Base-by-base conservation (phyloP, 2,113 vertebrate genomes). In the Siniperca chuatsi region DNA sequence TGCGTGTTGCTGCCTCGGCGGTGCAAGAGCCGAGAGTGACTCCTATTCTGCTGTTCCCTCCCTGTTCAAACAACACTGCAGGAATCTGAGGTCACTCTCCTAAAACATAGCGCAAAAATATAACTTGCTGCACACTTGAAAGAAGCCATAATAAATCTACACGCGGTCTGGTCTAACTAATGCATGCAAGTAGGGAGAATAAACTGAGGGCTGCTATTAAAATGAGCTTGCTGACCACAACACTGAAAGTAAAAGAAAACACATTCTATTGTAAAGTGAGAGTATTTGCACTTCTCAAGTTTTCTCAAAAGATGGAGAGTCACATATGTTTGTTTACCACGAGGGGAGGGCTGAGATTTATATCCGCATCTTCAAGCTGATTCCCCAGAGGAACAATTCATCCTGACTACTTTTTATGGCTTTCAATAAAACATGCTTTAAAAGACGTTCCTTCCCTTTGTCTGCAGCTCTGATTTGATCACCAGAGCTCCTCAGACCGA, bases 371-470 rank as follows among this genome's bases (percentile, higher is more conserved):
- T 62, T 79, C 64, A 52, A 83, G 62, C 66, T 8, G 60, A 79
- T 78, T 82, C 91, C 79, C 74, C 48, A 6, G 80, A 79, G 89
- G n/a, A 78, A 64, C 77, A 81, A 90, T 84, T 89, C 84, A 85
- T 95, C 90, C 78, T 20, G 70, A 88, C 76, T 76, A 35, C 88
- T 84, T 93, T 91, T 93, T 91, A 91, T 72, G 60, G 78, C 82
- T 79, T 87, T 82, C 89, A 91, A 94, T 93, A 91, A 93, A 95
- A 93, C 91, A 89, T 16, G 0, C 80, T 93, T 90, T 92, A 89
- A 93, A 92, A 90, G 84, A 85, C 87, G 79, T 91, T 92, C 78
- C 81, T 81, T 88, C 80, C 35, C 73, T 86, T 87, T 87, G 87
- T 91, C 86, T 92, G 73, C 68, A 50, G 74, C 86, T 90, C 79